Conservation (phyloP, 2,113 vertebrate genomes). For the Gasterosteus aculeatus region DNA sequence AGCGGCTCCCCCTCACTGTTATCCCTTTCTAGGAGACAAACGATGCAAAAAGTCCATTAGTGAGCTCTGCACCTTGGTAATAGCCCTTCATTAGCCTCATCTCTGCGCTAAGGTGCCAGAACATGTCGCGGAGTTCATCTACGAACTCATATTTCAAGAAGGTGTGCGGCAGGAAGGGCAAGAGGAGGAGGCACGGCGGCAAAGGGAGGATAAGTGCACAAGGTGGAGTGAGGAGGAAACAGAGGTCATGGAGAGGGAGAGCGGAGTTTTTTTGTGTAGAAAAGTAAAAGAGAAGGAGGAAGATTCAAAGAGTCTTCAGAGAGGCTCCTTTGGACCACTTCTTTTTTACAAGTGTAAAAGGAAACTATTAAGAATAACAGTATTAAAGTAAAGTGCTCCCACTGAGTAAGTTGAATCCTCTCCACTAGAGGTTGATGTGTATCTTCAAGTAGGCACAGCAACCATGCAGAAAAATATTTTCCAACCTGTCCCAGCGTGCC, state of each 20-base stretch:
- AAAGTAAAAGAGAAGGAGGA: not conserved
- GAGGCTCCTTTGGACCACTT: not conserved
- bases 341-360: not conserved
- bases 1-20: not conserved
- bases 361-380: not conserved
- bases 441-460: not conserved
- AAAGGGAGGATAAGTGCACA: not conserved
- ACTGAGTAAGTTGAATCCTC: not conserved
- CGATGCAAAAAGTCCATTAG: constrained; percentile 65
- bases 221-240: constrained; percentile 15
- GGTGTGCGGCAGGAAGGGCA: constrained; percentile 32
- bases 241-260: constrained; percentile 11
- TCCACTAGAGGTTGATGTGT: not conserved
- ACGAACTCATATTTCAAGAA: constrained; percentile 43
- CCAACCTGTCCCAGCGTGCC: not conserved
- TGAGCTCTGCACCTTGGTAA: constrained; percentile 58
- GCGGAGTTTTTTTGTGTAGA: not conserved
- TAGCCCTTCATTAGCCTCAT: constrained; percentile 57
- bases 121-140: constrained; percentile 40
- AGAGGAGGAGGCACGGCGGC: not conserved
- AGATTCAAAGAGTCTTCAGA: not conserved
- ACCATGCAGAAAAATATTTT: not conserved
- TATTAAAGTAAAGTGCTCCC: not conserved
- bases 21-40: constrained; percentile 42
- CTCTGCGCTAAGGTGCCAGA: constrained; percentile 47